Evolutionary conservation across 64 coral and sea anemone genomes (phyloP), one percentile per base, ranked within the genome.

Genomic region (Porites lutea): DNA sequence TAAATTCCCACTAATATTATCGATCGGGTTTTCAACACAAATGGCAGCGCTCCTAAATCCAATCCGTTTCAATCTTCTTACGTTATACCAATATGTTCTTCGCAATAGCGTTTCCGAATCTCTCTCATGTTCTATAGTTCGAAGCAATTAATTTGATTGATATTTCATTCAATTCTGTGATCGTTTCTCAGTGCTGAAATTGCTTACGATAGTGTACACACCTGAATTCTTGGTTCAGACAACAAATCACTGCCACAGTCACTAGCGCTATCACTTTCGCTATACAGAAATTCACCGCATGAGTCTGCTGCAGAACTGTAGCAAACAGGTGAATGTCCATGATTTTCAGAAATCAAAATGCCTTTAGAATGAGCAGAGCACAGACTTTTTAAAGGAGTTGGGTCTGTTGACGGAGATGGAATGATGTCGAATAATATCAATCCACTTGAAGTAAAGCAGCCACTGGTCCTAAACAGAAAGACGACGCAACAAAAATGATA

Each of bases 221-320:
- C 85, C 83, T 47, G 76, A 59, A 43, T 72, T 60, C 68, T 74
- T 72, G 57, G 73, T 65, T 96, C 95, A 27, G 87, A 93, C 48
- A 90, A 51, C 23, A 86, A 22, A 14, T 96, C 95, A 81, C 95
- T 96, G 10, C 95, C 95, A 87, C 95, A 96, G 13, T 96, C 95
- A 43, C 95, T 96, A 2, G 92, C 92, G 80, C 92, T 93, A 72
- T 96, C 95, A 74, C 95, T 96, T 76, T 96, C 95, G 47, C 87
- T 79, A 47, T 27, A 70, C 74, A 93, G 51, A 6, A 89, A 78
- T 10, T 92, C 90, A 55, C 47, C 62, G 54, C 54, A 57, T 37
- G 27, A 37, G 50, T 87, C 69, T 1, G 27, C 27, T 37, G 27
- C 27, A 37, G 81, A 74, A 19, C 85, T 43, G 18, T 50, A 48